phyloP scores from a whole-genome alignment of 2,113 vertebrate genomes.

The Smithornis capensis region DNA sequence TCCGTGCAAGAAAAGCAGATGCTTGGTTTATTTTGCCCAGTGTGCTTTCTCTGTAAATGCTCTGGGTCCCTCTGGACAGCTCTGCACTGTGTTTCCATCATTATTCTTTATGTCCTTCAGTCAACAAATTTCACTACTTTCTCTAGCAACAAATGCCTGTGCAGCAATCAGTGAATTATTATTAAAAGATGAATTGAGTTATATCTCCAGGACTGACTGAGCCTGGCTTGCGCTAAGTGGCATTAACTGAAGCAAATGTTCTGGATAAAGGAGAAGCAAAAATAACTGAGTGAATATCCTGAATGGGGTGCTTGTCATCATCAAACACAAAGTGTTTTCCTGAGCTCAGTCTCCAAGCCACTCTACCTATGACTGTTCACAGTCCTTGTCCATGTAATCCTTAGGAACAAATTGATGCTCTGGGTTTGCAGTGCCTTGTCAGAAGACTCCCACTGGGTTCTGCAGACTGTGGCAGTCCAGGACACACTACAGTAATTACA shows the following conservation, averaged over 20 bases:
- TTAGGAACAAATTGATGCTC: not conserved
- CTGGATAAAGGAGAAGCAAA: not conserved
- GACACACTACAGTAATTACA: fast-evolving
- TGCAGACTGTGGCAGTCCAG: not conserved
- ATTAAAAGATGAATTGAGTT: not conserved
- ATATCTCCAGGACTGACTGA: not conserved
- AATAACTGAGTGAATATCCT: not conserved
- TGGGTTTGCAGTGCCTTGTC: not conserved
- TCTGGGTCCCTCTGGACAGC: not conserved
- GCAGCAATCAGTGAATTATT: not conserved
- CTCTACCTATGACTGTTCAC: not conserved
- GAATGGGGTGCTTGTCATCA: not conserved
- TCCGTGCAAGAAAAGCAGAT: not conserved
- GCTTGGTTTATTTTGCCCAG: not conserved
- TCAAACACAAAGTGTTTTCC: not conserved
- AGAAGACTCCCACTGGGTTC: not conserved
- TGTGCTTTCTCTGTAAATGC: not conserved
- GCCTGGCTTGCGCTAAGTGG: not conserved
- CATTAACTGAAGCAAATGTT: not conserved
- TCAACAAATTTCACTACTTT: not conserved
- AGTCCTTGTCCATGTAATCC: not conserved
- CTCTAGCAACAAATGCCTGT: not conserved
- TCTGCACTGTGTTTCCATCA: not conserved
- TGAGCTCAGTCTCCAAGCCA: not conserved
- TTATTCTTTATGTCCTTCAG: not conserved